Conservation (phyloP, 2,888 invertebrate species). For the Melinaea menophilus region DNA sequence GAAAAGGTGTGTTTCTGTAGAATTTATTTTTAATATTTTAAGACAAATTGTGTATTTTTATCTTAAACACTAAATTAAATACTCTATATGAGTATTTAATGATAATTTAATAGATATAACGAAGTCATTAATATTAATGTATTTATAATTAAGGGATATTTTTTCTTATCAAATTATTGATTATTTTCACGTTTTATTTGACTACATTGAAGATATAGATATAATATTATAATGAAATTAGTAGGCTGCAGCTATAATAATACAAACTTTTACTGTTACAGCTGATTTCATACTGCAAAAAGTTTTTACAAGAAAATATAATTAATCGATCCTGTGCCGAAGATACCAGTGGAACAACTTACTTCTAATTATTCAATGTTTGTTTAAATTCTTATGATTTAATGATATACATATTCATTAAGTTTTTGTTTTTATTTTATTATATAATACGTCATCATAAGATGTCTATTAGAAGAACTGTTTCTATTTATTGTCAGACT, state of each 20-base stretch:
- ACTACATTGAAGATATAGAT: too few species aligned
- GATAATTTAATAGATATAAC: too few species aligned
- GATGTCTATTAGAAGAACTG: not conserved
- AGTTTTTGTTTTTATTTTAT: too few species aligned
- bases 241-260: not conserved
- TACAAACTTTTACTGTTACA: constrained; percentile 39
- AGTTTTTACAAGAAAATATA: constrained; percentile 54
- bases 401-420: too few species aligned
- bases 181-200: too few species aligned
- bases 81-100: too few species aligned
- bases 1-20: constrained; percentile 40
- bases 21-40: constrained; percentile 11
- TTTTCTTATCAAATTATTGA: too few species aligned
- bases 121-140: too few species aligned
- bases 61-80: not conserved
- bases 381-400: too few species aligned
- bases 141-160: too few species aligned
- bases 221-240: not conserved
- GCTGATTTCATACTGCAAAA: constrained; percentile 57
- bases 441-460: not conserved
- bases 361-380: not conserved
- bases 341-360: constrained; percentile 20
- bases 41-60: constrained; percentile 5
- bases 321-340: constrained; percentile 38
- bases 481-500: constrained; percentile 20